Evolutionary conservation across 2,888 invertebrate genomes (phyloP), one percentile per base, ranked within the genome.

Genomic region (Pristionchus entomophagus): DNA sequence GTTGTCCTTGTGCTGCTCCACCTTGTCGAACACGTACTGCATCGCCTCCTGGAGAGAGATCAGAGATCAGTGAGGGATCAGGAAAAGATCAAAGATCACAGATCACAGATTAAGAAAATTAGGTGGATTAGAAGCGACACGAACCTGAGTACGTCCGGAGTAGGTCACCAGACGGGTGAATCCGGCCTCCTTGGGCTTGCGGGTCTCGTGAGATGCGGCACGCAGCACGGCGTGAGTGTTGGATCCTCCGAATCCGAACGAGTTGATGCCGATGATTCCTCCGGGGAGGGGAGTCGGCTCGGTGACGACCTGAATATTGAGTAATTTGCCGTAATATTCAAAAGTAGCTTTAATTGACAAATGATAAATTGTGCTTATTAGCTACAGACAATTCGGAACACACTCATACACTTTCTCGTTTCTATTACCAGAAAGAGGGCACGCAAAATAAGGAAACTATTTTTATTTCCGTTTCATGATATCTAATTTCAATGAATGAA

Each of bases 181-280:
- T 96, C 95, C 6, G 96, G 96, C 35, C 62, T 80, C 78, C 26
- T 49, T 19, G 5, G 53, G 86, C 45, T 41, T 73, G 41, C 73
- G 49, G 14, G 73, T 86, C 81, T 85, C 56, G 88, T 91, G 89
- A 78, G 88, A 87, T n/a, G 90, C 88, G 85, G 89, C 87, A 62
- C 85, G 87, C 22, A 98, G 95, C 90, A 98, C 95, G 0, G 97
- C 94, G 94, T 98, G 97, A n/a, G 97, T 97, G 94, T 97, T 97
- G 69, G 97, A 94, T 85, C 99, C 99, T 88, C 99, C 99, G 94
- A 99, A 99, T 29, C 99, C 99, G 94, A 99, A 99, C 14, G 98
- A 98, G 95, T 99, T 99, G 49, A 99, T 94, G 35, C 96, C 98
- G 84, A 97, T 96, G 87, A 97, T 95, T n/a, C 98, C 98, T 81